phyloP scores from a whole-genome alignment of 2,113 vertebrate genomes.

The Accipiter cooperii region DNA sequence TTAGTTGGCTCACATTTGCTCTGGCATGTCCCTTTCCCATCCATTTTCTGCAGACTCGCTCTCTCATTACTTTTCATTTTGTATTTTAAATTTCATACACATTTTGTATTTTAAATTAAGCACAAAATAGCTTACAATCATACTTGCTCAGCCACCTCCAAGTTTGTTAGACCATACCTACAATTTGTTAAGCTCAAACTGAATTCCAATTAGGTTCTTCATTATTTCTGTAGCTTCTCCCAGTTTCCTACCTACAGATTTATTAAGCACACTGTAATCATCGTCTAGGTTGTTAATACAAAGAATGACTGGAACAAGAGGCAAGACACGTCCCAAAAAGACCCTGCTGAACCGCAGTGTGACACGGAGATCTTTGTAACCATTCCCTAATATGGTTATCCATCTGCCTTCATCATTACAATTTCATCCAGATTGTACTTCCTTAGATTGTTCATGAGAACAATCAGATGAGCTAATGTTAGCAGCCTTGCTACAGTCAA shows the following conservation, averaged over 20 bases:
- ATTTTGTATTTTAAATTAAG: background rate
- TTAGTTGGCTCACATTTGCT: background rate
- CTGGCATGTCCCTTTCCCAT: background rate
- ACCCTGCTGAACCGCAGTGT: background rate
- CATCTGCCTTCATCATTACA: background rate
- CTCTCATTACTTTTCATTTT: background rate
- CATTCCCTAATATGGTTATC: background rate
- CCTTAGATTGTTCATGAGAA: background rate
- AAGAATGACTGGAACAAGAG: background rate
- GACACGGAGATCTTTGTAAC: accelerated
- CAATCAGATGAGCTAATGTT: background rate
- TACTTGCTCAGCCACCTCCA: background rate
- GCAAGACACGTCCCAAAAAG: background rate
- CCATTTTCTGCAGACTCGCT: background rate
- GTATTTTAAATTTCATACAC: background rate
- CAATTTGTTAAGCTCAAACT: background rate
- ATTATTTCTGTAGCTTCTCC: background rate
- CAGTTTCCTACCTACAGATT: background rate
- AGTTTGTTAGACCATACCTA: background rate
- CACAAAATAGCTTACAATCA: background rate
- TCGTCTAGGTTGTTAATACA: background rate
- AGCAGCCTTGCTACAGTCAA: background rate
- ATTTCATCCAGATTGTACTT: background rate
- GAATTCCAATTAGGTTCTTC: background rate
- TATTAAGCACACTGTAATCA: background rate